Percentiles rank a stretch among this genome's conserved stretches.
These are phyloP conservation scores for Gyrodactylus bullatarudis DNA, from an alignment of 1,140 invertebrate genomes.

Conservation along the genomic window DNA sequence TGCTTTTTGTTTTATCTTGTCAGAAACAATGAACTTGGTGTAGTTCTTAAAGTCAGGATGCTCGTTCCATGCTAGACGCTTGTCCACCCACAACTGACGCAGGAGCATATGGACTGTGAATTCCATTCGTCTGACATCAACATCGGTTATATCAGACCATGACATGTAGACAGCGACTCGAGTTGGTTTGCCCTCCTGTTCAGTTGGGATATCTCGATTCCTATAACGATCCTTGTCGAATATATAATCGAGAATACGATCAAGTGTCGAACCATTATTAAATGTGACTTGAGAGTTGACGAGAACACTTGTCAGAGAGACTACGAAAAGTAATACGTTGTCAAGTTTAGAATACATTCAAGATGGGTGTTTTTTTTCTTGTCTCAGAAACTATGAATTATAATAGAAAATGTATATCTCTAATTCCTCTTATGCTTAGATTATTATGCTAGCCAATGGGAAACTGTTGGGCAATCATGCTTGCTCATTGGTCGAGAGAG, in stretches of 20 bases:
- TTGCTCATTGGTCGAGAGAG: too few species aligned
- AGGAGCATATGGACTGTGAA: background rate
- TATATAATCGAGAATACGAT: background rate
- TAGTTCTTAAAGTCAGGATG: background rate
- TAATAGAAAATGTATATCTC: too few species aligned
- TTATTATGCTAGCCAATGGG: too few species aligned
- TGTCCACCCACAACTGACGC: conserved; percentile 3
- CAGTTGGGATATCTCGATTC: background rate
- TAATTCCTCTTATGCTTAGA: too few species aligned
- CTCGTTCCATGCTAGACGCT: conserved; percentile 1
- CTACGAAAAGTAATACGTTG: too few species aligned
- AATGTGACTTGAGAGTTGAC: too few species aligned
- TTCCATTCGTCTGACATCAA: conserved; percentile 6
- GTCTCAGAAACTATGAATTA: too few species aligned
- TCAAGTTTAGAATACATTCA: too few species aligned
- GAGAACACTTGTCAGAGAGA: too few species aligned
- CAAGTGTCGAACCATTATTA: too few species aligned
- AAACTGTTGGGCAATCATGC: too few species aligned
- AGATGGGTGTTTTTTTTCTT: too few species aligned
- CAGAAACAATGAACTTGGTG: background rate
- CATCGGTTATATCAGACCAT: background rate
- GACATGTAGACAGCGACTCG: conserved; percentile 1
- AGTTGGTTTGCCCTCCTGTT: background rate
- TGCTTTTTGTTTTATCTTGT: background rate
- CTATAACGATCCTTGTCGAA: background rate